Percentiles rank a stretch among this genome's conserved stretches.
Evolutionary conservation across 30 jellyfish, hydroid and myxozoan species (phyloP).

Genomic region (Sanderia malayensis): DNA sequence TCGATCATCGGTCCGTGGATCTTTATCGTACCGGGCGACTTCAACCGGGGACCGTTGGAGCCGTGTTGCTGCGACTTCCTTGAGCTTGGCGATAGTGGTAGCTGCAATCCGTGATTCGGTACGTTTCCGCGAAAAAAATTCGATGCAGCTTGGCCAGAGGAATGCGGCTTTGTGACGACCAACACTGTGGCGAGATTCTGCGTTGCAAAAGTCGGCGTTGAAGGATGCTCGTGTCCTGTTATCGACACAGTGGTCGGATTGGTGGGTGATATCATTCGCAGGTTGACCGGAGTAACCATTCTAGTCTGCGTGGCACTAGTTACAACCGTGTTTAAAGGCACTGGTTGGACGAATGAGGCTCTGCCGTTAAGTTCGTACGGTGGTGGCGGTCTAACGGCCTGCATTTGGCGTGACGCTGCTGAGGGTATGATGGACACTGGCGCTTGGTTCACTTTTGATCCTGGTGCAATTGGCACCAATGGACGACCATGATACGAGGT

Average conservation of each 20-base stretch:
- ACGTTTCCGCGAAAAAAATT: slow-evolving; percentile 43
- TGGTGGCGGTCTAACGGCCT: slow-evolving; percentile 47
- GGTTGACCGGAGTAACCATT: slow-evolving; percentile 61
- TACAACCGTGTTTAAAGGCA: slow-evolving; percentile 27
- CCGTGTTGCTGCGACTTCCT: slow-evolving; percentile 15
- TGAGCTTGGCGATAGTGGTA: slow-evolving; percentile 45
- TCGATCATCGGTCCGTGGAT: slow-evolving; percentile 68
- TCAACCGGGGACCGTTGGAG: slow-evolving; percentile 9
- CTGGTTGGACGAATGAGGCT: slow-evolving; percentile 36
- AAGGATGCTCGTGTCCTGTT: slow-evolving; percentile 29
- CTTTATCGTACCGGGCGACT: slow-evolving; percentile 40
- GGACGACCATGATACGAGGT: slow-evolving; percentile 71
- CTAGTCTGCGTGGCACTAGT: slow-evolving; percentile 58
- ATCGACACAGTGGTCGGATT: slow-evolving; percentile 30
- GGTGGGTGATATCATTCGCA: slow-evolving; percentile 51
- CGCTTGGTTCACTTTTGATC: slow-evolving; percentile 29
- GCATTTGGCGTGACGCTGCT: slow-evolving; percentile 33
- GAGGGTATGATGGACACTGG: slow-evolving; percentile 48
- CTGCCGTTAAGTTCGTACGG: slow-evolving; percentile 50
- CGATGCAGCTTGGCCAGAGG: slow-evolving; percentile 30
- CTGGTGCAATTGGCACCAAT: slow-evolving; percentile 69
- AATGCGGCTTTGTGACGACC: slow-evolving; percentile 42
- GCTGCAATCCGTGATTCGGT: slow-evolving; percentile 36
- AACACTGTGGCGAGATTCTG: slow-evolving; percentile 53
- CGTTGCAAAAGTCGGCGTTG: slow-evolving; percentile 38